phyloP scores from a whole-genome alignment of 2,113 vertebrate genomes.

The Archilochus colubris region DNA sequence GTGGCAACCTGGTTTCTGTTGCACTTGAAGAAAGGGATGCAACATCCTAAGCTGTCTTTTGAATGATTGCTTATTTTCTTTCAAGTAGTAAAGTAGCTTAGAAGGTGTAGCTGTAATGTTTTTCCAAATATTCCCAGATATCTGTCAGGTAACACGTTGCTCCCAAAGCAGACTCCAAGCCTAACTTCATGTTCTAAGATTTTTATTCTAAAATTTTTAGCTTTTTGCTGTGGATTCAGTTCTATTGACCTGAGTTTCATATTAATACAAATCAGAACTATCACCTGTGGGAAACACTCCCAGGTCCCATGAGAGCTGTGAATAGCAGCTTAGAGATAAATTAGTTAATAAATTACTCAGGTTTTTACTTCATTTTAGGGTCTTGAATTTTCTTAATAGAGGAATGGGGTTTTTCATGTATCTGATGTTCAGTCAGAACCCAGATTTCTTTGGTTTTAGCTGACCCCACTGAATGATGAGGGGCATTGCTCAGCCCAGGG shows the following conservation, averaged over 20 bases:
- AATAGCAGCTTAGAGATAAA: neutral
- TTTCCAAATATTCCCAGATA: neutral
- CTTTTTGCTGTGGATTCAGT: neutral
- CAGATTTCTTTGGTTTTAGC: neutral
- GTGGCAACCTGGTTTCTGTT: neutral
- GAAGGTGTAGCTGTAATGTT: neutral
- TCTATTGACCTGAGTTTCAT: neutral
- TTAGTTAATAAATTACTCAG: neutral
- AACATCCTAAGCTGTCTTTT: neutral
- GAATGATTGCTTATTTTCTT: neutral
- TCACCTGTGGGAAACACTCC: neutral
- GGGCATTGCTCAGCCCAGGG: constrained; percentile 22
- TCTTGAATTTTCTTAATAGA: neutral
- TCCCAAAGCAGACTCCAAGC: neutral
- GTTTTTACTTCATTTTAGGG: accelerated
- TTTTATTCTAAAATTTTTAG: neutral
- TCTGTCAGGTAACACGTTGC: neutral
- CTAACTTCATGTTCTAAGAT: neutral
- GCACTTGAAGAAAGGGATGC: neutral
- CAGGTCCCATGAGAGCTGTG: neutral
- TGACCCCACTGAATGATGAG: neutral
- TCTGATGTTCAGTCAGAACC: neutral
- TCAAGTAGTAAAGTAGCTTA: neutral
- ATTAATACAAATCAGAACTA: accelerated
- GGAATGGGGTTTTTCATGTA: neutral